Evolutionary conservation across 2,797 vertebrate genomes (phyloP), one percentile per base, ranked within the genome.

Genomic region (Emys orbicularis): DNA sequence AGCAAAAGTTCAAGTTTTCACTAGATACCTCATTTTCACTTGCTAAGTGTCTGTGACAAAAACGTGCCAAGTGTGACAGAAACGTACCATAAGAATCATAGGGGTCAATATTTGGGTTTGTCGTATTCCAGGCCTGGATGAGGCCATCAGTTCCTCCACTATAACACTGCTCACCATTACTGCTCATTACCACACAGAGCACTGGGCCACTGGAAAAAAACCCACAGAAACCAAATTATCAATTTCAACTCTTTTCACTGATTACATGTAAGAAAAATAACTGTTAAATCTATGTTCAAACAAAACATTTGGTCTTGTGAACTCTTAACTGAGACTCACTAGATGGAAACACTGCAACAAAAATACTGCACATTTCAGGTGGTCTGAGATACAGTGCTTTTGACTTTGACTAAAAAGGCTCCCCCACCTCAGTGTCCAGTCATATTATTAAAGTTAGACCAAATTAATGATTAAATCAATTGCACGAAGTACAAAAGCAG

Each of bases 41-140:
- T n/a, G 19, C n/a, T n/a, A 65, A n/a, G 34, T n/a, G n/a, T 18
- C 59, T n/a, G 59, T 34, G 13, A 34, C 59, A 61, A 34, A 61
- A 31, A 59, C 6, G 6, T 59, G 31, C 57, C 29, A 59, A 65
- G 61, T 44, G 23, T 34, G 44, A 88, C 49, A 84, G 31, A 54
- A 89, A 96, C 94, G 0, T 98, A 99, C 99, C 99, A 0, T 99
- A 99, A 18, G 99, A 99, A 97, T 99, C 99, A 65, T 99, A 99
- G 80, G 99, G 99, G 96, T 99, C 99, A 2, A 99, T 98, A 97
- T 99, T 99, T 6, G 99, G 99, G 87, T 99, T 99, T 84, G 99
- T 99, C 61, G 99, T 99, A 98, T 98, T 99, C 99, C 99, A 99
- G 98, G 99, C 99, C 97, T 99, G 99, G 95, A 99, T 99, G 83